Evolutionary conservation across 2,797 vertebrate species (phyloP).

Genomic region (Microctenopoma steveboyesi): DNA sequence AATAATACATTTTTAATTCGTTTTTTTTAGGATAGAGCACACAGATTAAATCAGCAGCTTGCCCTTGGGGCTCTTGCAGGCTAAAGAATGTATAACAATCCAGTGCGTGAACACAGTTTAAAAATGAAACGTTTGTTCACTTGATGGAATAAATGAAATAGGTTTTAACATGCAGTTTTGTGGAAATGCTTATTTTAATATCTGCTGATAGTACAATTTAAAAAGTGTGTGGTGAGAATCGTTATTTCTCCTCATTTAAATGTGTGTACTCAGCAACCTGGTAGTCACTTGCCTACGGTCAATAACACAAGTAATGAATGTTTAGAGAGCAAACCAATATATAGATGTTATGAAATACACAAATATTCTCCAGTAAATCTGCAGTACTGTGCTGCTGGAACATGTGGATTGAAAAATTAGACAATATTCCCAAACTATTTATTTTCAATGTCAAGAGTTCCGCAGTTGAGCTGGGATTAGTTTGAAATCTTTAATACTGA

Average conservation of each 20-base stretch:
- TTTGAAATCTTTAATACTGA: too few species aligned
- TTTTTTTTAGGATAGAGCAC: slow-evolving; percentile 1
- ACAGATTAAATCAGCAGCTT: slow-evolving; percentile 25
- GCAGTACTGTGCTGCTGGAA: neutral
- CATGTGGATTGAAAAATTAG: neutral
- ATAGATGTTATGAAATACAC: neutral
- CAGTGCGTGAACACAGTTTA: neutral
- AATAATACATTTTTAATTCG: neutral
- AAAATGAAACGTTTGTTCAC: neutral
- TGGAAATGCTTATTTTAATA: neutral
- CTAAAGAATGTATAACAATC: slow-evolving; percentile 25
- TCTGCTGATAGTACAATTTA: neutral
- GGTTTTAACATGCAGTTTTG: neutral
- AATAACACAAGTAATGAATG: slow-evolving; percentile 24
- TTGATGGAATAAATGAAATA: neutral
- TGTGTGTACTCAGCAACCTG: neutral
- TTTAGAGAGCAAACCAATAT: slow-evolving; percentile 17
- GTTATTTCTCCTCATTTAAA: neutral
- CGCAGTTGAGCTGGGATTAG: too few species aligned
- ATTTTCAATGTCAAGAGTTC: too few species aligned
- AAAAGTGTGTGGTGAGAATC: neutral
- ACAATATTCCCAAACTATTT: neutral
- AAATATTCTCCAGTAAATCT: neutral
- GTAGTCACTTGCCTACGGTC: slow-evolving; percentile 5
- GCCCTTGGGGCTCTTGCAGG: neutral